These are phyloP conservation scores for Tetramorium parvispinum DNA, from an alignment of 1,140 invertebrate species.

Conservation along the genomic window DNA sequence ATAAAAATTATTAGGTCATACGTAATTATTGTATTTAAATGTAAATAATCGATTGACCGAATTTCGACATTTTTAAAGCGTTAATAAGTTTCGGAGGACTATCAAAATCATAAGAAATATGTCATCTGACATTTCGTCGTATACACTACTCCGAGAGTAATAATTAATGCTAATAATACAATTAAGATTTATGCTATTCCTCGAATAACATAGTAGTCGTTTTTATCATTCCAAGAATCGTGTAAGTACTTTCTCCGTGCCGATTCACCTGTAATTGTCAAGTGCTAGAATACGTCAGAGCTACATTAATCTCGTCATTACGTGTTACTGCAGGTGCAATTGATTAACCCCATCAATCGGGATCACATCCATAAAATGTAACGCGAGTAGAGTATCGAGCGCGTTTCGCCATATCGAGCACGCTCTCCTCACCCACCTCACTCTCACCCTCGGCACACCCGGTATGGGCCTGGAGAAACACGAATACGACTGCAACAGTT, in stretches of 20 bases:
- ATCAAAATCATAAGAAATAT: not conserved
- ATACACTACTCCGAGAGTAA: not conserved
- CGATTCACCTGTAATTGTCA: not conserved
- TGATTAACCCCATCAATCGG: not conserved
- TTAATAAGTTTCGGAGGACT: not conserved
- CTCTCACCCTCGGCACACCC: conserved; percentile 58
- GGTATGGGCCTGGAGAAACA: conserved; percentile 57
- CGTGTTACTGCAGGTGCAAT: not conserved
- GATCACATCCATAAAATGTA: not conserved
- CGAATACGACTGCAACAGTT: conserved; percentile 55
- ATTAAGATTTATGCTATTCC: not conserved
- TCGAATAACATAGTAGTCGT: not conserved
- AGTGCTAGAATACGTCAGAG: not conserved
- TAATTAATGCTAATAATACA: not conserved
- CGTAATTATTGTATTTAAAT: not conserved
- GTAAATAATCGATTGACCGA: not conserved
- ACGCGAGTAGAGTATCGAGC: not conserved
- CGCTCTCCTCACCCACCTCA: not conserved
- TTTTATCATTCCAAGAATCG: not conserved
- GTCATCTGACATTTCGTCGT: not conserved
- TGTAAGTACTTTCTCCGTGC: not conserved
- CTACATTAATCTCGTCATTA: not conserved
- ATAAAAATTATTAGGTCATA: not conserved
- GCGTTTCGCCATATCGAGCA: conserved; percentile 28
- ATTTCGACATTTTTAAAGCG: not conserved